phyloP scores from a whole-genome alignment of 2,888 invertebrate genomes.

The Vesta saturnalis region DNA sequence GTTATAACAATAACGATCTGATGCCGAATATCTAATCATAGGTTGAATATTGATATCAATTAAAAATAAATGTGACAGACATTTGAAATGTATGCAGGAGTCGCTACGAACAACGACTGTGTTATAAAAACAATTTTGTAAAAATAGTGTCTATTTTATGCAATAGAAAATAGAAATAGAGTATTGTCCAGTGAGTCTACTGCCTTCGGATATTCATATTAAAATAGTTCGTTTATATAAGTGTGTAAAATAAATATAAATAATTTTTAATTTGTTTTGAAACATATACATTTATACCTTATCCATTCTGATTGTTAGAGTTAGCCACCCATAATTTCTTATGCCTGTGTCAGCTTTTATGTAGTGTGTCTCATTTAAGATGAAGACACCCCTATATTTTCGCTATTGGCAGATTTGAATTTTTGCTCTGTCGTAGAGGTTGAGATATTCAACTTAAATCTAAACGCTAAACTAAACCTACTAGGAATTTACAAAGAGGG shows the following conservation, averaged over 20 bases:
- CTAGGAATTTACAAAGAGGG: no score
- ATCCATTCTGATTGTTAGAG: no score
- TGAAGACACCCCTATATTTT: no score
- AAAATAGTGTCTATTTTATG: conserved; percentile 40
- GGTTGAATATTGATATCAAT: conserved; percentile 15
- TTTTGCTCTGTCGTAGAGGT: no score
- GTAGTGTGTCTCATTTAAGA: no score
- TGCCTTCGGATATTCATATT: conserved; percentile 47
- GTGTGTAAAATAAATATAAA: conserved; percentile 44
- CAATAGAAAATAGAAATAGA: conserved; percentile 36
- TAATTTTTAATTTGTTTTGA: background rate
- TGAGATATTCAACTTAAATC: no score
- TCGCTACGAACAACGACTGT: conserved; percentile 45
- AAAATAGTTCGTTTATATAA: conserved; percentile 46
- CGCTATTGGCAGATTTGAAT: no score
- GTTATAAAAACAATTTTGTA: conserved; percentile 38
- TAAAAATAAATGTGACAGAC: conserved; percentile 10
- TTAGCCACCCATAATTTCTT: no score
- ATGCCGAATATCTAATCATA: conserved; percentile 23
- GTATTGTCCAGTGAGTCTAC: conserved; percentile 40
- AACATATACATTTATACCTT: background rate
- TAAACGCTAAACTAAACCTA: no score
- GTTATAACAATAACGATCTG: conserved; percentile 25
- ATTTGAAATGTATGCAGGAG: conserved; percentile 27
- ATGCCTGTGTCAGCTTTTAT: no score